A percentile compares a stretch with the other conserved stretches of the same genome.
Conservation (phyloP, 2,113 vertebrate species). For the Gambusia holbrooki region DNA sequence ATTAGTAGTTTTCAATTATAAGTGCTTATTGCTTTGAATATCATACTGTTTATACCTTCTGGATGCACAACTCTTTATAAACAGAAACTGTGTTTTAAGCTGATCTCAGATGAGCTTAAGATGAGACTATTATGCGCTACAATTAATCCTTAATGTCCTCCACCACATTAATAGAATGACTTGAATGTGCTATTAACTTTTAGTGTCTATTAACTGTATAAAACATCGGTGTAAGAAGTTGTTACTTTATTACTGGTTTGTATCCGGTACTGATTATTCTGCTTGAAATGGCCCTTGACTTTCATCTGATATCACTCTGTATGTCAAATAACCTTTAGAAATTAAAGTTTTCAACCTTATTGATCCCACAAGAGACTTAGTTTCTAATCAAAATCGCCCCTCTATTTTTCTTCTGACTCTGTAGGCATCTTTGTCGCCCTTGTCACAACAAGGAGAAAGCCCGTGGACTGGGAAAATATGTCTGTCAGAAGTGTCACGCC, state of each 20-base stretch:
- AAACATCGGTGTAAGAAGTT: too few relatives aligned
- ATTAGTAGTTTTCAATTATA: not conserved
- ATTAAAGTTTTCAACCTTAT: not conserved
- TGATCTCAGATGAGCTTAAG: not conserved
- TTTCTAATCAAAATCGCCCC: not conserved
- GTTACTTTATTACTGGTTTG: too few relatives aligned
- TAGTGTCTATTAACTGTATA: too few relatives aligned
- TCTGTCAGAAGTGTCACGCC: slow-evolving; percentile 98
- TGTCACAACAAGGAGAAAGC: slow-evolving; percentile 97
- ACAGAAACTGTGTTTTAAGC: not conserved
- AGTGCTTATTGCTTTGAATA: not conserved
- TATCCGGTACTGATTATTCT: too few relatives aligned
- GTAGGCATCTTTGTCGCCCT: slow-evolving; percentile 94
- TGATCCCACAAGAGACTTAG: not conserved
- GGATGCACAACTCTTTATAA: not conserved
- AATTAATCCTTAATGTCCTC: too few relatives aligned
- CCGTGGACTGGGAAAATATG: slow-evolving; percentile 93
- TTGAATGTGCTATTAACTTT: too few relatives aligned
- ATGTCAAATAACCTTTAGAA: too few relatives aligned
- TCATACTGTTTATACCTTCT: too few relatives aligned
- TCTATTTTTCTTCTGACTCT: slow-evolving; percentile 8
- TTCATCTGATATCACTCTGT: too few relatives aligned
- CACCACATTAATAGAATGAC: too few relatives aligned
- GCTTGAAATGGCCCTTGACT: too few relatives aligned
- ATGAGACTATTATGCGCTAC: not conserved